Evolutionary conservation across 2,888 invertebrate genomes (phyloP), one percentile per base, ranked within the genome.

Genomic region (Dione juno): DNA sequence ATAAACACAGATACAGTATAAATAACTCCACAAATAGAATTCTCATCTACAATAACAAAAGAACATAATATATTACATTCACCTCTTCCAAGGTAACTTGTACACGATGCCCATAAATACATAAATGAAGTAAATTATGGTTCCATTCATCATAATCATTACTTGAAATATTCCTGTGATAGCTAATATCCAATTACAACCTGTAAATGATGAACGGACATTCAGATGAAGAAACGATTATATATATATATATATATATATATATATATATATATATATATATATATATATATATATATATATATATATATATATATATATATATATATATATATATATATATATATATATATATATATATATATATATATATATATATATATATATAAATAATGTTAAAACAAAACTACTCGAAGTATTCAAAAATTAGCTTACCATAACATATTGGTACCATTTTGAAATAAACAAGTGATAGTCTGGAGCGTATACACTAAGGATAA

Each of bases 51-150:
- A n/a, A n/a, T n/a, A n/a, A n/a, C n/a, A 41, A 5, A 28, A 28
- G 28, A 28, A 28, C 2, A 28, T 28, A 53, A 35, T 53, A 53
- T 37, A 6, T 37, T 57, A n/a, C 53, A 7, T 8, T 61, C 66
- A 86, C 85, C 82, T 82, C 70, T 85, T 85, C 86, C 87, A 87
- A 3, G 86, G 87, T 61, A 79, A 82, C 58, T 81, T 81, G 28
- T 71, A 57, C 0, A 80, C 14, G 0, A 87, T 43, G 1, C 85
- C 82, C 43, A 70, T 48, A 0, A 80, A 21, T 0, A 79, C 57
- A 50, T 83, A 86, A 54, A 81, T 77, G 3, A 84, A 68, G 10
- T 83, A 73, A 0, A 76, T 3, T 7, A 78, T 41, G 3, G 75
- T 67, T 2, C 74, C 77, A 14, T 78, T 74, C 0, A 77, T 66